Conservation (phyloP, 2,888 invertebrate species). For the Trichopria drosophilae region DNA sequence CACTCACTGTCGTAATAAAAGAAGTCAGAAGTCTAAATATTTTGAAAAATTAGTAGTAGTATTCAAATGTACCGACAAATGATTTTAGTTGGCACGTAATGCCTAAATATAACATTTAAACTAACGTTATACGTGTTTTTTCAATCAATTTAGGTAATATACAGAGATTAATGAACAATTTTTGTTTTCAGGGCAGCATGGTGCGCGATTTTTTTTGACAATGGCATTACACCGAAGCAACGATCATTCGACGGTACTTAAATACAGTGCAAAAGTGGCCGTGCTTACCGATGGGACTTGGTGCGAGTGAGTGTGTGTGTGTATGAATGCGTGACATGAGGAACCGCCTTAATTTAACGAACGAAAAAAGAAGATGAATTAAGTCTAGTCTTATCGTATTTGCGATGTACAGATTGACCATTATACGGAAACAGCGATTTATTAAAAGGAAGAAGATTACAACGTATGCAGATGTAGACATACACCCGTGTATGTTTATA, state of each 20-base stretch:
- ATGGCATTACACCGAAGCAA: conserved; percentile 8
- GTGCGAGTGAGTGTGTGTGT: conserved; percentile 6
- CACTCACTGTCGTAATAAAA: no score
- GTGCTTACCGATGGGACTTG: conserved; percentile 1
- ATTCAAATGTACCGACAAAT: no score
- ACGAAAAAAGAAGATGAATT: conserved; percentile 6
- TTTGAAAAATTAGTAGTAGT: no score
- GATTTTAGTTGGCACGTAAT: no score
- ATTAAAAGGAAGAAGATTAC: no score
- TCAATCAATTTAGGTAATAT: not conserved
- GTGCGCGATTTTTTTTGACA: conserved; percentile 20
- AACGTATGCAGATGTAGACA: conserved; percentile 24
- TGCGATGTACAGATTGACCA: not conserved
- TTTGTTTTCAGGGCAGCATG: conserved; percentile 22
- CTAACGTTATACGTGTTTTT: no score
- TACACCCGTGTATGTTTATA: no score
- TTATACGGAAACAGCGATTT: no score
- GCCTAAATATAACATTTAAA: no score
- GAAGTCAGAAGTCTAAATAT: no score
- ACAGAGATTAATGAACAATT: not conserved
- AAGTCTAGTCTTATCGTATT: conserved; percentile 16
- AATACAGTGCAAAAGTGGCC: conserved; percentile 3
- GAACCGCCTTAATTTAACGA: conserved; percentile 2
- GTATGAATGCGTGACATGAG: conserved; percentile 1
- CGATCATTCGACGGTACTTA: conserved; percentile 18